Conservation (phyloP, 1,140 invertebrate genomes). For the Nylanderia fulva region DNA sequence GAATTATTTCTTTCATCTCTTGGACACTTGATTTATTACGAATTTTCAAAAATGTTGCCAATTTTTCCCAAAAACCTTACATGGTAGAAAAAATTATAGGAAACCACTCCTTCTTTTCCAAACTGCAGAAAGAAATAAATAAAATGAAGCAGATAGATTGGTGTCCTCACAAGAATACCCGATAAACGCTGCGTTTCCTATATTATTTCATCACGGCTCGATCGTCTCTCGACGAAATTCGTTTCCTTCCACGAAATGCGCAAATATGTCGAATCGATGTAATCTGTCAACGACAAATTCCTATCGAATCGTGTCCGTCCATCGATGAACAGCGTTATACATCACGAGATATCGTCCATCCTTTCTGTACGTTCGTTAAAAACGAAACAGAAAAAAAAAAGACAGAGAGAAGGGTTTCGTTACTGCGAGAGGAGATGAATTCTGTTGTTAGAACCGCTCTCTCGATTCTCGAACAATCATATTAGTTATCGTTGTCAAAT, state of each 20-base stretch:
- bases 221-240: neutral
- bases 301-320: conserved; percentile 26
- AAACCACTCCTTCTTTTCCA: no score
- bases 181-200: neutral
- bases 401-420: conserved; percentile 10
- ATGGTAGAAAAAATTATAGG: no score
- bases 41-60: no score
- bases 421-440: conserved; percentile 48
- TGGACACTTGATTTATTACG: no score
- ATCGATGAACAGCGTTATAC: conserved; percentile 31
- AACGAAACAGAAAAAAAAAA: neutral
- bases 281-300: conserved; percentile 49
- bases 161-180: no score
- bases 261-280: conserved; percentile 47
- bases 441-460: conserved; percentile 44
- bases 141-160: no score
- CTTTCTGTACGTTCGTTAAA: conserved; percentile 12
- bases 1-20: no score
- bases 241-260: conserved; percentile 5
- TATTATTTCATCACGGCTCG: neutral
- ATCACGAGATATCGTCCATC: conserved; percentile 37
- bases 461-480: conserved; percentile 32
- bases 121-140: no score
- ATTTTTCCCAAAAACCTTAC: no score
- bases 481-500: conserved; percentile 64